Percentiles rank a stretch among this genome's conserved stretches.
phyloP scores from a whole-genome alignment of 2,113 vertebrate species.

The Coracopsis vasa region DNA sequence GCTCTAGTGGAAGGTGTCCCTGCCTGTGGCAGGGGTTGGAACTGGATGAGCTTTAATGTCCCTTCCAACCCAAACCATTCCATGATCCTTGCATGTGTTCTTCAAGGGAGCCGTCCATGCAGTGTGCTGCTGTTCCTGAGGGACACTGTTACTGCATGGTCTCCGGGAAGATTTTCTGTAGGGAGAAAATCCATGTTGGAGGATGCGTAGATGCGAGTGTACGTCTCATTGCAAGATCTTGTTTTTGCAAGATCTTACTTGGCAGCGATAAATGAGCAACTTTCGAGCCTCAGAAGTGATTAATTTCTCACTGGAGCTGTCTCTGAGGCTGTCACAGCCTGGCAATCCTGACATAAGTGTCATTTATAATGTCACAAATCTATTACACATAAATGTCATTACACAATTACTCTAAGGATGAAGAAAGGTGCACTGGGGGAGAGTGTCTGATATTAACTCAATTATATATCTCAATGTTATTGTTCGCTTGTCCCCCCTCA shows the following conservation, averaged over 20 bases:
- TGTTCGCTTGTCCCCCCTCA: conserved; percentile 50
- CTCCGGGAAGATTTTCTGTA: neutral
- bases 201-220: neutral
- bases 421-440: conserved; percentile 12
- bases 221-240: conserved; percentile 35
- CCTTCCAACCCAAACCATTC: neutral
- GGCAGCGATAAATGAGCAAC: conserved; percentile 75
- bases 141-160: neutral
- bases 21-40: neutral
- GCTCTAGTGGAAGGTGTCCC: too few relatives aligned
- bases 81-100: neutral
- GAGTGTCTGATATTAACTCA: conserved; percentile 56
- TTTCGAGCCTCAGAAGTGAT: conserved; percentile 74
- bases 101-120: neutral
- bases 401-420: conserved; percentile 71
- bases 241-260: conserved; percentile 70
- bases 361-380: conserved; percentile 80
- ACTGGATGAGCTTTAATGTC: neutral
- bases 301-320: conserved; percentile 77
- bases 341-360: conserved; percentile 76
- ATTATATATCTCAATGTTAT: conserved; percentile 57
- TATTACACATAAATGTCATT: conserved; percentile 77
- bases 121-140: neutral
- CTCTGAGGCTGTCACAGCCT: conserved; percentile 72
- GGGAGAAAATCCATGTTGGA: neutral